Evolutionary conservation across 2,888 invertebrate species (phyloP).

Genomic region (Acrobasis repandana): DNA sequence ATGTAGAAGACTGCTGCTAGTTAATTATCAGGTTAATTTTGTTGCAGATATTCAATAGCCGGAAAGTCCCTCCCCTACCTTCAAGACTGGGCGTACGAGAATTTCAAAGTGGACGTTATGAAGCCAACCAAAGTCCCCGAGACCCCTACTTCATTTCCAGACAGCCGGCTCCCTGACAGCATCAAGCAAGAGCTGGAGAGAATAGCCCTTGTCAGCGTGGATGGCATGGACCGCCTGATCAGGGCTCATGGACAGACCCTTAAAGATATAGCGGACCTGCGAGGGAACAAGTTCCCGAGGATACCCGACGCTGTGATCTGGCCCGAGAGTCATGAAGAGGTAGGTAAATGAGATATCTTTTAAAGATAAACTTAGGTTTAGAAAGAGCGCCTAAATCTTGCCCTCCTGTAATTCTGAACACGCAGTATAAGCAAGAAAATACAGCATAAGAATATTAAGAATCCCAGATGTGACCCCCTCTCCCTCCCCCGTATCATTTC

Average conservation of each 20-base stretch:
- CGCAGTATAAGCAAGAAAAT: too few species aligned
- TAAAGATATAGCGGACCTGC: conserved; percentile 91
- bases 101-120: conserved; percentile 86
- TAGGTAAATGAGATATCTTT: conserved; percentile 31
- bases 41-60: conserved; percentile 90
- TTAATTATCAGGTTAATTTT: too few species aligned
- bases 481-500: too few species aligned
- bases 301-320: conserved; percentile 97
- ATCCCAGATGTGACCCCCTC: too few species aligned
- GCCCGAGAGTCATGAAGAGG: conserved; percentile 93
- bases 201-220: conserved; percentile 69
- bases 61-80: conserved; percentile 89
- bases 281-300: conserved; percentile 88
- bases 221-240: conserved; percentile 92
- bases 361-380: too few species aligned
- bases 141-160: conserved; percentile 85
- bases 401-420: too few species aligned
- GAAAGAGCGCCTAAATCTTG: too few species aligned
- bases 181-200: conserved; percentile 83
- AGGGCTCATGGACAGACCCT: conserved; percentile 97
- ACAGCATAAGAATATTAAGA: too few species aligned
- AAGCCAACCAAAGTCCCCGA: conserved; percentile 69
- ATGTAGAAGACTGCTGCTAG: background rate
- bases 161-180: conserved; percentile 84
- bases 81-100: conserved; percentile 89